Evolutionary conservation across 2,797 vertebrate species (phyloP).

Genomic region (Peromyscus nudipes): DNA sequence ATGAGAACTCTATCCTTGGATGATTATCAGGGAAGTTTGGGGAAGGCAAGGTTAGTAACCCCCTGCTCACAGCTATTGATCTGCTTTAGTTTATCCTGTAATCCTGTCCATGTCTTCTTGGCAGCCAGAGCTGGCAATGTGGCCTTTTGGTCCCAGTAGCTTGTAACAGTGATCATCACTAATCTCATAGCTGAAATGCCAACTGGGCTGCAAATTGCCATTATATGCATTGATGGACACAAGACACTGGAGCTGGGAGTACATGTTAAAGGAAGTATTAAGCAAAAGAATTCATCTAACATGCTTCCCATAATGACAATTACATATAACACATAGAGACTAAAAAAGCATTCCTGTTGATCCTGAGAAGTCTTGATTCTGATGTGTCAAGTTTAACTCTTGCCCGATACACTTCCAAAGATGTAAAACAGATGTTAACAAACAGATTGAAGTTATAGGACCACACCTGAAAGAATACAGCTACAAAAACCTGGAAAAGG

Average conservation of each 20-base stretch:
- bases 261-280: slow-evolving; percentile 29
- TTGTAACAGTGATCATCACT: not conserved
- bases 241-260: not conserved
- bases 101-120: not conserved
- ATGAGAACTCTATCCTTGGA: slow-evolving; percentile 1
- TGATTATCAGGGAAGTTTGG: not conserved
- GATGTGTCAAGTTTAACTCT: not conserved
- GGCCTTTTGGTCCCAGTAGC: not conserved
- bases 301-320: not conserved
- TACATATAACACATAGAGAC: not conserved
- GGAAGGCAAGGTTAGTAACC: not conserved
- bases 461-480: not conserved
- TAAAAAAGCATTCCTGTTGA: accelerated
- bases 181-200: slow-evolving; percentile 49
- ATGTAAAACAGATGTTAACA: not conserved
- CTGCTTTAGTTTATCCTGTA: not conserved
- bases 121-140: not conserved
- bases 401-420: not conserved
- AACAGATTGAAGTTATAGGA: not conserved
- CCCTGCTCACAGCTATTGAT: not conserved
- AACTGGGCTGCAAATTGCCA: not conserved
- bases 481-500: not conserved
- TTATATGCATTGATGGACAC: not conserved
- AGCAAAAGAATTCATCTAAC: not conserved
- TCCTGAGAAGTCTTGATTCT: slow-evolving; percentile 50